phyloP scores from a whole-genome alignment of 2,888 invertebrate genomes.

The Cynaeus angustus region DNA sequence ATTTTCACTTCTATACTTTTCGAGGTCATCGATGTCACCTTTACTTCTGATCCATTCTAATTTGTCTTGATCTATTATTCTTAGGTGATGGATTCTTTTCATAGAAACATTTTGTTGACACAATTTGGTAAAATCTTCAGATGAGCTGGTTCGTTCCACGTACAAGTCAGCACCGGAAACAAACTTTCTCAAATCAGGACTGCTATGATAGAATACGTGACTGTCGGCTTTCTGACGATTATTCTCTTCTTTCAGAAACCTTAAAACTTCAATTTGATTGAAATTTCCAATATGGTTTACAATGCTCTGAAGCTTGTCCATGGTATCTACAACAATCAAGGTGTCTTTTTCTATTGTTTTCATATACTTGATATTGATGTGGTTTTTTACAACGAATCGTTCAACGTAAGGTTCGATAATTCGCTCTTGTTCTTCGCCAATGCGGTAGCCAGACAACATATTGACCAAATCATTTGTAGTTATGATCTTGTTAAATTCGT shows the following conservation, averaged over 20 bases:
- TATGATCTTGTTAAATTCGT: background rate
- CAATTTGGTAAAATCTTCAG: background rate
- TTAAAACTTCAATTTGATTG: background rate
- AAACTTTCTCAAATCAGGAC: slow-evolving; percentile 13
- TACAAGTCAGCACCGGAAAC: slow-evolving; percentile 13
- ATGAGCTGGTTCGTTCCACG: background rate
- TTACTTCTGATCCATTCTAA: slow-evolving; percentile 19
- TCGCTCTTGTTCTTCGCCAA: background rate
- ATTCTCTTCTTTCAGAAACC: background rate
- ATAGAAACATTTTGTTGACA: slow-evolving; percentile 5
- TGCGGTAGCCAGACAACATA: background rate
- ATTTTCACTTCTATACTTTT: background rate
- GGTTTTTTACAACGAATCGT: background rate
- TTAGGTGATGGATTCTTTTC: slow-evolving; percentile 4
- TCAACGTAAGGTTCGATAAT: background rate
- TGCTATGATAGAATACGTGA: background rate
- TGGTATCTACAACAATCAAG: background rate
- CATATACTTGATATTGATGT: background rate
- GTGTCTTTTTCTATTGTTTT: background rate
- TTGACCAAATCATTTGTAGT: background rate
- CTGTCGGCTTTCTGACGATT: no score
- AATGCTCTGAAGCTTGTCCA: background rate
- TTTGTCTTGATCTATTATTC: slow-evolving; percentile 2
- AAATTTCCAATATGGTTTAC: background rate
- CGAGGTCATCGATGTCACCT: slow-evolving; percentile 3